Conservation (phyloP, 1,140 invertebrate genomes). For the Geopemphigus sp. region DNA sequence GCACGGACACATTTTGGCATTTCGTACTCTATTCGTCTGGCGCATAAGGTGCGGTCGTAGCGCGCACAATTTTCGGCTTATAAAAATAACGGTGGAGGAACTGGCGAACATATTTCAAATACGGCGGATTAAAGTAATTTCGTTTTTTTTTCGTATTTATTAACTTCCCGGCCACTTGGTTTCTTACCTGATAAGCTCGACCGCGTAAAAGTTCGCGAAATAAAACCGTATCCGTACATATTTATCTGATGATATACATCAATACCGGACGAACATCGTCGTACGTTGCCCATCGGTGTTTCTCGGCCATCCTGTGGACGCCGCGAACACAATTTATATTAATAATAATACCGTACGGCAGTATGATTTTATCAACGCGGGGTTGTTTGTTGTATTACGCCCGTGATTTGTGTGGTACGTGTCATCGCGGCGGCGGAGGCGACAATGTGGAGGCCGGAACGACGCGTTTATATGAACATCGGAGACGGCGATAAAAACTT, state of each 20-base stretch:
- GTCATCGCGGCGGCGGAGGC: not conserved
- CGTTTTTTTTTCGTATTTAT: no score
- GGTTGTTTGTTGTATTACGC: not conserved
- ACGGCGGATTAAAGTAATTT: no score
- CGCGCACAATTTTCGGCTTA: no score
- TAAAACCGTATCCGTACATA: not conserved
- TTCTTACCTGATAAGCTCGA: no score
- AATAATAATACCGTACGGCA: not conserved
- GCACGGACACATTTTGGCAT: no score
- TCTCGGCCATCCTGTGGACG: not conserved
- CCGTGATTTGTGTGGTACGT: conserved; percentile 11
- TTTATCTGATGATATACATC: not conserved
- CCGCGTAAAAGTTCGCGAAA: not conserved
- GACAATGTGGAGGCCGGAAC: not conserved
- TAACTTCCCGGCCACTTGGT: no score
- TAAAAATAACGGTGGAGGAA: no score
- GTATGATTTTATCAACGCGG: not conserved
- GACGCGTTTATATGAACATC: not conserved
- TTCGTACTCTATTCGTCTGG: no score
- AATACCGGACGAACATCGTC: no score
- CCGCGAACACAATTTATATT: not conserved
- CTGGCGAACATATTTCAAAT: no score
- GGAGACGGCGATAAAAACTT: conserved; percentile 18
- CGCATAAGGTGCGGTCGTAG: no score
- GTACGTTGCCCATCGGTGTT: not conserved